Percentiles rank a stretch among this genome's conserved stretches.
Conservation (phyloP, 2,888 invertebrate species). For the Peribatodes rhomboidaria region DNA sequence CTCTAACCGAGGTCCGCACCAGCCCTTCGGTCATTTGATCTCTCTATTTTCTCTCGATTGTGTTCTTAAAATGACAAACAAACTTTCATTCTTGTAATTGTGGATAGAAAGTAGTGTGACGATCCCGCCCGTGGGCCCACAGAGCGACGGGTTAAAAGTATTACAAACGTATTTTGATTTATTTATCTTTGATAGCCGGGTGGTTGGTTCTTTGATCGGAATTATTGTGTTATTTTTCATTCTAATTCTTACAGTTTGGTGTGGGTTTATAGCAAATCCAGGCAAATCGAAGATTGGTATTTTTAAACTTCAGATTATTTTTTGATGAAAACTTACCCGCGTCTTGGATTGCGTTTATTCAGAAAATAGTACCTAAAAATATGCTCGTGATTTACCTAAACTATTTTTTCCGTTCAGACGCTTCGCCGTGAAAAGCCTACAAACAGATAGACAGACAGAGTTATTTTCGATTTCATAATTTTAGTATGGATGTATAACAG, state of each 20-base stretch:
- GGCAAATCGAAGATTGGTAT: background rate
- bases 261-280: slow-evolving; percentile 1
- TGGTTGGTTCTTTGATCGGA: slow-evolving; percentile 25
- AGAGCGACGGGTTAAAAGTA: slow-evolving; percentile 35
- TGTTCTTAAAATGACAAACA: background rate
- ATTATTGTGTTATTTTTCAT: slow-evolving; percentile 2
- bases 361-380: too few relatives aligned
- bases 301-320: too few relatives aligned
- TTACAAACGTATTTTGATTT: slow-evolving; percentile 37
- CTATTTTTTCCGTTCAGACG: too few relatives aligned
- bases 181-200: slow-evolving; percentile 37
- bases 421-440: too few relatives aligned
- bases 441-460: too few relatives aligned
- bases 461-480: too few relatives aligned
- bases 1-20: too few relatives aligned
- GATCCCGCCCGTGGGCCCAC: background rate
- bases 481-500: too few relatives aligned
- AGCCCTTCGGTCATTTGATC: too few relatives aligned
- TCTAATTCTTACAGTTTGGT: slow-evolving; percentile 6
- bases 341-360: too few relatives aligned
- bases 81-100: background rate
- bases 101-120: background rate
- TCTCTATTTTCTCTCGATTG: background rate
- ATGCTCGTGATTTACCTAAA: background rate
- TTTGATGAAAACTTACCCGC: too few relatives aligned